Base-by-base conservation (phyloP, 2,888 invertebrate genomes). In the Pantelozetes paolii region DNA sequence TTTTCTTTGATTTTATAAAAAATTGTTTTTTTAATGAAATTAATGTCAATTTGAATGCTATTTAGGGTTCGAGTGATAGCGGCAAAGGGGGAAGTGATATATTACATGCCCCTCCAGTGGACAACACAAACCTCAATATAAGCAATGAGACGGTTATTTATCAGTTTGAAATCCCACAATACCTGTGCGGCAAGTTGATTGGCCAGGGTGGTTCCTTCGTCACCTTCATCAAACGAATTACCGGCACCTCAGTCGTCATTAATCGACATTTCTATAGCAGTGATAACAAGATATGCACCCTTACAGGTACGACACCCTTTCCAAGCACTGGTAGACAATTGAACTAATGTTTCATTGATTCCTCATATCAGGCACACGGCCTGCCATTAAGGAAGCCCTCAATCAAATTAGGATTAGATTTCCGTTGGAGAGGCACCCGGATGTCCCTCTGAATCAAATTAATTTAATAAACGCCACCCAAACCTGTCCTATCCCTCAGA, bases 381-480 rank as follows among this genome's bases (percentile, higher is more conserved):
- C 84, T 78, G 90, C 91, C 81, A 90, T 96, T 78, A 89, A 90
- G 78, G 86, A 87, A 77, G 94, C 95, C 45, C 84, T 95, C 82
- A 87, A 87, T 79, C 86, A 93, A 85, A 92, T 97, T 78, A 87
- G 91, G 79, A 88, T 89, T 78, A 90, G 90, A 82, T 91, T 96
- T 82, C 94, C 95, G 8, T 83, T 87, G 78, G 89, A 89, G 80
- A 87, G 88, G 79, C 93, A 89, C 83, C 90, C 93, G 0, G 87
- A 89, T 78, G 85, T 96, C 76, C 90, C 91, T 71, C 85, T 94
- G 78, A 86, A 86, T 74, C 86, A 86, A 76, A 83, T 88, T 6
- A 82, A 84, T 30, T 81, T 83, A 48, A 64, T 76, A 13, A 59
- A 69, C 72, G 79, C 81, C 40, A 77, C 81, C 30, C 78, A 82